A percentile compares a stretch with the other conserved stretches of the same genome.
phyloP scores from a whole-genome alignment of 1,140 invertebrate species.

The Aphelenchoides fujianensis region DNA sequence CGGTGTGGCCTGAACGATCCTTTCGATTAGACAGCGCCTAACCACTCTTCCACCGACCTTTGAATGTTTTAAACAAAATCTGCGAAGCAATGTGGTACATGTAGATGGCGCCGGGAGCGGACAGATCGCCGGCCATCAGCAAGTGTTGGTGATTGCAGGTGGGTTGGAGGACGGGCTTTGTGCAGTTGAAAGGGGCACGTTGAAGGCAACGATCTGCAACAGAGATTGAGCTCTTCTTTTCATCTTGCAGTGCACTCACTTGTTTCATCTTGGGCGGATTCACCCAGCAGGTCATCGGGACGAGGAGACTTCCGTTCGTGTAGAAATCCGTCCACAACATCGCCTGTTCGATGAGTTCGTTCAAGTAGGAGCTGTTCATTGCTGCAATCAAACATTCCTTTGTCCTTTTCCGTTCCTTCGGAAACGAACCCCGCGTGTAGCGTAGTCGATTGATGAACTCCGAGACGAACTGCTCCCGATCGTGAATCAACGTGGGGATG shows the following conservation, averaged over 20 bases:
- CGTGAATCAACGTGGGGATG: conserved; percentile 49
- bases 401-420: neutral
- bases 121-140: conserved; percentile 51
- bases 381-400: conserved; percentile 41
- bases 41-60: conserved; percentile 18
- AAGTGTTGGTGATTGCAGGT: conserved; percentile 61
- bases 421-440: conserved; percentile 51
- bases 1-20: conserved; percentile 52
- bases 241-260: conserved; percentile 22
- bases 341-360: conserved; percentile 55
- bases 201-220: conserved; percentile 44
- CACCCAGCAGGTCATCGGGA: conserved; percentile 62
- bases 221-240: too few species aligned
- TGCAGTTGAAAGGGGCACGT: conserved; percentile 39
- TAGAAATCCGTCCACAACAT: conserved; percentile 61
- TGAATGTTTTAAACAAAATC: conserved; percentile 53
- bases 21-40: neutral
- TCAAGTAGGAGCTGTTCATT: conserved; percentile 52
- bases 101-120: conserved; percentile 50
- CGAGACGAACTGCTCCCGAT: conserved; percentile 57
- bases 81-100: conserved; percentile 62
- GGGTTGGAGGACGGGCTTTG: conserved; percentile 51
- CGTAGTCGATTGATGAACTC: conserved; percentile 60
- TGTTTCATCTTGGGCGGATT: conserved; percentile 60
- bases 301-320: conserved; percentile 44